phyloP scores from a whole-genome alignment of 2,888 invertebrate species.

The Cheilosia urbana region DNA sequence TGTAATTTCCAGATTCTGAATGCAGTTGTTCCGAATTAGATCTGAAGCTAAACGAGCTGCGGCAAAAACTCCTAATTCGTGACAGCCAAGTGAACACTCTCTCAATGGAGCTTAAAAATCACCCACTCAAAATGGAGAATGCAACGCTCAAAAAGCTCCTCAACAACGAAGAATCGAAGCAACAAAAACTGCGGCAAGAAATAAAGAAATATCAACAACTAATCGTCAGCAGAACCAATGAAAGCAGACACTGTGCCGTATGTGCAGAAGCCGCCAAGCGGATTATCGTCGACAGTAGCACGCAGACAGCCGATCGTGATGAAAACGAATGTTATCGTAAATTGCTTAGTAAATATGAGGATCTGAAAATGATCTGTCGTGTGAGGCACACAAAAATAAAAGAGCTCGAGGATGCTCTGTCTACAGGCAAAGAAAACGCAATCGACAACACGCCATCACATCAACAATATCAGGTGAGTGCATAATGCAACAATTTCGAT shows the following conservation, averaged over 20 bases:
- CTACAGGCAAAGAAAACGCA: conserved; percentile 61
- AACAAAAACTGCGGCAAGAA: conserved; percentile 77
- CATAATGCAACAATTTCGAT: neutral
- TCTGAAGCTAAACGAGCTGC: conserved; percentile 79
- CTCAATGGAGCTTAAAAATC: conserved; percentile 79
- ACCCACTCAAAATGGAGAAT: conserved; percentile 81
- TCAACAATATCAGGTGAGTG: conserved; percentile 50
- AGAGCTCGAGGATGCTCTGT: conserved; percentile 77
- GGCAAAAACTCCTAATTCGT: conserved; percentile 79
- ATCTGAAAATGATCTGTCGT: conserved; percentile 79
- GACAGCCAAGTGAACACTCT: conserved; percentile 80
- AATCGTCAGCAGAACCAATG: conserved; percentile 68
- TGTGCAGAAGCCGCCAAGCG: conserved; percentile 40
- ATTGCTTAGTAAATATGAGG: conserved; percentile 78
- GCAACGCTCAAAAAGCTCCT: conserved; percentile 79
- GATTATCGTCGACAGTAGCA: conserved; percentile 32
- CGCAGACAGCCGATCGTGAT: conserved; percentile 69
- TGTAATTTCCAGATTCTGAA: conserved; percentile 47
- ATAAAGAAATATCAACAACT: conserved; percentile 79
- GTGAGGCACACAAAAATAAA: conserved; percentile 78
- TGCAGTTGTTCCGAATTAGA: conserved; percentile 77
- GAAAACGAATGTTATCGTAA: conserved; percentile 73
- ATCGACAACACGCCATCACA: conserved; percentile 72
- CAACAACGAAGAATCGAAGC: conserved; percentile 79
- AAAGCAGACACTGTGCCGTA: conserved; percentile 61